Evolutionary conservation across 2,888 invertebrate genomes (phyloP).

Genomic region (Argynnis bischoffii): DNA sequence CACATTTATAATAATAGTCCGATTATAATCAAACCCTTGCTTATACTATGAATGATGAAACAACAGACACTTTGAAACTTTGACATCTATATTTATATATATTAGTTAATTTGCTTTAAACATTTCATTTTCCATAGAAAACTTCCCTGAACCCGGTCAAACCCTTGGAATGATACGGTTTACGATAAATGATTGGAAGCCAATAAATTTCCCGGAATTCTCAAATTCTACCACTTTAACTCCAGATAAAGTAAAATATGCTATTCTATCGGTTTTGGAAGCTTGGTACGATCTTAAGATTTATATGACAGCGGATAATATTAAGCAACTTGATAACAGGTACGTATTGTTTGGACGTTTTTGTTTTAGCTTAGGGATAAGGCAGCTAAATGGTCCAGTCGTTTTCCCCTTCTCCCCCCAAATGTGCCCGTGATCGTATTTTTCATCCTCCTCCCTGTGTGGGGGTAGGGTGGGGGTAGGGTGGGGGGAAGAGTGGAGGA

Average conservation of each 20-base stretch:
- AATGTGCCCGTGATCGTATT: no score
- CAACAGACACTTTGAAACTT: no score
- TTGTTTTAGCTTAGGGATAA: background rate
- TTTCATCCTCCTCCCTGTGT: no score
- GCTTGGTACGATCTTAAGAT: constrained; percentile 33
- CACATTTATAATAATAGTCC: background rate
- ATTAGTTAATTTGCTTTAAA: background rate
- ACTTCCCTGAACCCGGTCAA: constrained; percentile 57
- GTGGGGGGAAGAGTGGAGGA: no score
- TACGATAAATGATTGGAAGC: constrained; percentile 51
- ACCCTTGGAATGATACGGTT: constrained; percentile 51
- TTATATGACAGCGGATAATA: background rate
- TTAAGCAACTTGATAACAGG: constrained; percentile 13
- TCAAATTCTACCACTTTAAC: constrained; percentile 22
- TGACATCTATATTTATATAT: background rate
- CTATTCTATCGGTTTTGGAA: constrained; percentile 28
- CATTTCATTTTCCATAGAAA: constrained; percentile 46
- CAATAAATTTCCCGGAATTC: constrained; percentile 32
- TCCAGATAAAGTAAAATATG: constrained; percentile 32
- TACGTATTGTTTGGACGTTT: constrained; percentile 1
- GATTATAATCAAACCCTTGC: background rate
- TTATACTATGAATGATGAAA: no score
- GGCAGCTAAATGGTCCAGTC: background rate
- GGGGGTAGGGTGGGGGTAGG: no score
- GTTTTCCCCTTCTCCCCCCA: no score